Conservation (phyloP, 2,888 invertebrate species). For the Leptinotarsa haldemani region DNA sequence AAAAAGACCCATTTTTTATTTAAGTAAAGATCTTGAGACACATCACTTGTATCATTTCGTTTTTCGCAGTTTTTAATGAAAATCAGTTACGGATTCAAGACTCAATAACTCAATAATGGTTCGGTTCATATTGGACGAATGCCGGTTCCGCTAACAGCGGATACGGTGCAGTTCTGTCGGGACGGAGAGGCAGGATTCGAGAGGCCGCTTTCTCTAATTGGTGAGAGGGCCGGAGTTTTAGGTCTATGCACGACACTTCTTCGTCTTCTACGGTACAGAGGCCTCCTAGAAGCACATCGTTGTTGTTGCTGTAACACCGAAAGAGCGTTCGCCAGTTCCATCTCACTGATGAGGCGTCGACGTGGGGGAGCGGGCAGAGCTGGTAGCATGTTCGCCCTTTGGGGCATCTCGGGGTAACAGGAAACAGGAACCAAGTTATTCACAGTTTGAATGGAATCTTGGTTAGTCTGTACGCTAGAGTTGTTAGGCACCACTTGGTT, state of each 20-base stretch:
- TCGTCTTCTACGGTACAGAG: conserved; percentile 51
- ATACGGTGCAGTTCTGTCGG: conserved; percentile 62
- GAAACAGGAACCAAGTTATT: conserved; percentile 70
- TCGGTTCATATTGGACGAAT: conserved; percentile 56
- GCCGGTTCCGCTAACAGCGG: conserved; percentile 59
- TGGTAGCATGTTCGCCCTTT: conserved; percentile 54
- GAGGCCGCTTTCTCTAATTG: conserved; percentile 78
- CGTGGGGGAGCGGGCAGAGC: conserved; percentile 64
- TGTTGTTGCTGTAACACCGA: conserved; percentile 61
- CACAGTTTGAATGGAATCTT: conserved; percentile 69
- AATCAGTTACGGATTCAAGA: background rate
- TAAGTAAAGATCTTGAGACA: too few species aligned
- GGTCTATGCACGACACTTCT: conserved; percentile 61
- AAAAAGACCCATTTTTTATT: too few species aligned
- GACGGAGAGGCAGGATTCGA: conserved; percentile 77
- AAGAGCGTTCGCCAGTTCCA: conserved; percentile 63
- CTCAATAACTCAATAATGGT: conserved; percentile 12
- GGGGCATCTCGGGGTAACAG: conserved; percentile 58
- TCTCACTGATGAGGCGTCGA: conserved; percentile 66
- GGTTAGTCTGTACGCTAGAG: conserved; percentile 49
- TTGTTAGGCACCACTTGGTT: conserved; percentile 64
- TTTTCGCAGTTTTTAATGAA: background rate
- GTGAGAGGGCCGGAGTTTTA: conserved; percentile 72
- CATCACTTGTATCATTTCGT: too few species aligned
- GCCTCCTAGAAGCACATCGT: conserved; percentile 51